Percentiles rank a stretch among this genome's conserved stretches.
phyloP scores from a whole-genome alignment of 2,797 vertebrate genomes.

The Pangasius sanitwongsei region DNA sequence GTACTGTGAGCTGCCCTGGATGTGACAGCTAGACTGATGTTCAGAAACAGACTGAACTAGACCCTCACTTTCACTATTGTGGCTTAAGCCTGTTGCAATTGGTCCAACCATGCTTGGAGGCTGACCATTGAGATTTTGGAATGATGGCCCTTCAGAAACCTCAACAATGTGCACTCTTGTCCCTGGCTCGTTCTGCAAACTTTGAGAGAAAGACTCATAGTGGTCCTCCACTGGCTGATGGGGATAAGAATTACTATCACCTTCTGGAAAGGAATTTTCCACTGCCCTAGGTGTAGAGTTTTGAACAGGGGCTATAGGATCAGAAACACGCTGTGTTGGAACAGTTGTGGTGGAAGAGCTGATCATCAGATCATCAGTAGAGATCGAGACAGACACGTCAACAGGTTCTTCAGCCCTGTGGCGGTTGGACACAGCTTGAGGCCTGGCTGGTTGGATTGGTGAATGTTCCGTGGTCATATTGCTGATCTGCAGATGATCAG shows the following conservation, averaged over 20 bases:
- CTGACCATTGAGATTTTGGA: conserved; percentile 65
- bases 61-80: conserved; percentile 21
- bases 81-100: neutral
- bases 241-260: neutral
- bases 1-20: neutral
- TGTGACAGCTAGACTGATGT: neutral
- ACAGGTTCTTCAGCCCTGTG: neutral
- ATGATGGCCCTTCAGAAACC: conserved; percentile 59
- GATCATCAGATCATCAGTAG: conserved; percentile 62
- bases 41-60: conserved; percentile 11
- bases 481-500: conserved; percentile 66
- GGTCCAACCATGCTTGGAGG: conserved; percentile 24
- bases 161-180: conserved; percentile 50
- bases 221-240: conserved; percentile 70
- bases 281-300: neutral
- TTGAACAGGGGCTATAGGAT: neutral
- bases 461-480: neutral
- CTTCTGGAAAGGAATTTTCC: conserved; percentile 53
- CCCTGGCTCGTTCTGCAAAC: conserved; percentile 48
- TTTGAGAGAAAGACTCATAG: conserved; percentile 61
- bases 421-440: neutral
- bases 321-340: neutral
- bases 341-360: conserved; percentile 36
- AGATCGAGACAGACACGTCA: conserved; percentile 58
- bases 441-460: neutral